phyloP scores from a whole-genome alignment of 2,113 vertebrate genomes.

The Crotalus helleri region DNA sequence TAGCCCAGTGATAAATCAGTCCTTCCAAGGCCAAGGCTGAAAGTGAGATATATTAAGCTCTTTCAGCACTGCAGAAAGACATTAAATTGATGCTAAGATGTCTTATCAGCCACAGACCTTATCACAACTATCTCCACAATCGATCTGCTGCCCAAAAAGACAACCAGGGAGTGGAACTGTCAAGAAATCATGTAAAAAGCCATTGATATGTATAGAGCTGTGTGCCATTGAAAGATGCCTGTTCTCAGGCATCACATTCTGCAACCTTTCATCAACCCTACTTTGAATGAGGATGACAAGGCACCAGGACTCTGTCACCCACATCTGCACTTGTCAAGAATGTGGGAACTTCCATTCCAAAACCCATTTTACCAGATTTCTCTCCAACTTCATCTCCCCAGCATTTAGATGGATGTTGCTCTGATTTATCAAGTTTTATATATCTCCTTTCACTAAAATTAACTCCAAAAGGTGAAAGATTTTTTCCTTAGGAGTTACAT shows the following conservation, averaged over 20 bases:
- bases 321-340: background rate
- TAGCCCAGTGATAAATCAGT: background rate
- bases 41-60: background rate
- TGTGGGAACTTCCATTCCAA: background rate
- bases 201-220: background rate
- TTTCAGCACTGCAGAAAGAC: background rate
- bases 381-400: background rate
- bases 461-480: background rate
- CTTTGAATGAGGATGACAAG: background rate
- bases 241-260: background rate
- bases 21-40: background rate
- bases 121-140: background rate
- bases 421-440: background rate
- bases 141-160: background rate
- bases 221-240: background rate
- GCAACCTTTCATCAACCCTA: background rate
- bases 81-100: background rate
- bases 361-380: background rate
- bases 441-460: background rate
- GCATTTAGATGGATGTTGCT: background rate
- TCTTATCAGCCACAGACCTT: background rate
- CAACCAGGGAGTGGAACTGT: background rate
- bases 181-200: background rate
- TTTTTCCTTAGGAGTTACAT: background rate
- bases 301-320: too few relatives aligned